A percentile compares a stretch with the other conserved stretches of the same genome.
phyloP scores from a whole-genome alignment of 2,888 invertebrate genomes.

The Spodoptera picta region DNA sequence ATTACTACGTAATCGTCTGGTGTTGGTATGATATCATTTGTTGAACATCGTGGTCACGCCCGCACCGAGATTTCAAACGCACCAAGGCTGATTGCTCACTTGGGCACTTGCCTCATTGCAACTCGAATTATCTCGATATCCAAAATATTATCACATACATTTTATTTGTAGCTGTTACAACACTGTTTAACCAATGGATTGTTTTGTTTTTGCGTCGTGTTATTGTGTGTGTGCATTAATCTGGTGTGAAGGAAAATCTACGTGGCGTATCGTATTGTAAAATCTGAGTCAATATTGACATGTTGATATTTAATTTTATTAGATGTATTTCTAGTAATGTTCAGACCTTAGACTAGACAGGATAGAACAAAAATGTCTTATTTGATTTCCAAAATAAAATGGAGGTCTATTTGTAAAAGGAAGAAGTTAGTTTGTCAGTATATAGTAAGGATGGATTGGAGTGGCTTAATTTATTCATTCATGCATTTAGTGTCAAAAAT shows the following conservation, averaged over 20 bases:
- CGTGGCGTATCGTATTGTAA: conserved; percentile 9
- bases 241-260: neutral
- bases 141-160: conserved; percentile 49
- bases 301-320: conserved; percentile 8
- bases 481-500: conserved; percentile 15
- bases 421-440: neutral
- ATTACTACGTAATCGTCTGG: conserved; percentile 82
- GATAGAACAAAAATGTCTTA: neutral
- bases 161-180: conserved; percentile 40
- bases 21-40: conserved; percentile 83
- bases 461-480: neutral
- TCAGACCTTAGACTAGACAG: too few relatives aligned
- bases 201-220: conserved; percentile 29
- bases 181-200: conserved; percentile 20
- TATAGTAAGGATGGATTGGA: neutral
- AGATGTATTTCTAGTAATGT: neutral
- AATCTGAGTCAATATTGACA: conserved; percentile 10
- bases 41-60: conserved; percentile 78
- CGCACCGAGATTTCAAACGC: conserved; percentile 71
- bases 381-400: neutral
- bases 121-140: conserved; percentile 41
- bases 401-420: neutral
- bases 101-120: conserved; percentile 55
- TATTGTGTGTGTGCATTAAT: conserved; percentile 7
- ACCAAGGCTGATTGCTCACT: conserved; percentile 71